Percentiles rank a stretch among this genome's conserved stretches.
These are phyloP conservation scores for Calonectris borealis DNA, from an alignment of 2,113 vertebrate genomes.

Conservation along the genomic window DNA sequence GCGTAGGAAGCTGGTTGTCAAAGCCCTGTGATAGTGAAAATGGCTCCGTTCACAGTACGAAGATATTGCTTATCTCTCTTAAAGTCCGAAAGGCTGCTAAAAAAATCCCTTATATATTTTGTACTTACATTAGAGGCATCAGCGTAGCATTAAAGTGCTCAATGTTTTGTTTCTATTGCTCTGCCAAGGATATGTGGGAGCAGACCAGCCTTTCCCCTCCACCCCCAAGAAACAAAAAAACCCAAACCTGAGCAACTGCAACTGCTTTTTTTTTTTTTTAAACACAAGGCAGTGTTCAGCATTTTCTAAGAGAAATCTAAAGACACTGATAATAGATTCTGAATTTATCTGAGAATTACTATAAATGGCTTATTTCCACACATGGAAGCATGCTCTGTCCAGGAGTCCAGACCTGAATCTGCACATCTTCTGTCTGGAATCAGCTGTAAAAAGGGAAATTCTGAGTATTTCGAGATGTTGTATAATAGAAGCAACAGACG, in stretches of 20 bases:
- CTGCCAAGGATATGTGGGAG: neutral
- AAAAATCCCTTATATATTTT: constrained; percentile 29
- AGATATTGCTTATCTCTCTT: constrained; percentile 53
- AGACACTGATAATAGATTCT: neutral
- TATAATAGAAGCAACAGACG: neutral
- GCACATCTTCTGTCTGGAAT: neutral
- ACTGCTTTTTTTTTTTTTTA: neutral
- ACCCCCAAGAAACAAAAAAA: neutral
- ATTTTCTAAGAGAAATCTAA: neutral
- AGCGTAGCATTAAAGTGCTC: neutral
- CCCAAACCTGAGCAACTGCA: neutral
- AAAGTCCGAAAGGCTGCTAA: constrained; percentile 30
- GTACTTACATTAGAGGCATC: constrained; percentile 37
- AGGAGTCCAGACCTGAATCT: neutral
- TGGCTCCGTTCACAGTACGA: constrained; percentile 45
- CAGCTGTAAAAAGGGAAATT: neutral
- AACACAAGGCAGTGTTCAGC: neutral
- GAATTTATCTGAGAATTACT: neutral
- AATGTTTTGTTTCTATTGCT: constrained; percentile 29
- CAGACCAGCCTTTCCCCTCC: neutral
- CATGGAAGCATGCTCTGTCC: neutral
- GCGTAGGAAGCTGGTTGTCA: constrained; percentile 62
- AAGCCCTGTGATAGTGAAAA: constrained; percentile 61
- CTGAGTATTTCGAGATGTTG: neutral
- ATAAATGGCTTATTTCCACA: neutral